Evolutionary conservation across 2,113 vertebrate species (phyloP).

Genomic region (Tor tambroides): DNA sequence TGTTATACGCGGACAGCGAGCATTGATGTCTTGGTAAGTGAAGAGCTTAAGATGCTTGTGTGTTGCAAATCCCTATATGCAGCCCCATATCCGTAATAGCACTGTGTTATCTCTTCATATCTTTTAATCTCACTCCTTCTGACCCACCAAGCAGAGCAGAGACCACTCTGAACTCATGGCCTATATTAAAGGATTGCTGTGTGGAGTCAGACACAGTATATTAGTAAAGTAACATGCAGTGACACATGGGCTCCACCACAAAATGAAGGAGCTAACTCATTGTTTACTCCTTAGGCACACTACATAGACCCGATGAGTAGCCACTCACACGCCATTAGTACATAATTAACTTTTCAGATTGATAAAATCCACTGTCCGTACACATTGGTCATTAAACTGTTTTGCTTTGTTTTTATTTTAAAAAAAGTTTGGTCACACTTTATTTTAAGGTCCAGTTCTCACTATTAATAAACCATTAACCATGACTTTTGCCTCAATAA

Average conservation of each 20-base stretch:
- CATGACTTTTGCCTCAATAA: too few species aligned
- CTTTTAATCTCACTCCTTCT: slow-evolving; percentile 42
- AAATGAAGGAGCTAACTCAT: background rate
- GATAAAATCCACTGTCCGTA: background rate
- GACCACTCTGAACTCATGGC: slow-evolving; percentile 5
- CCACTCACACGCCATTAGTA: background rate
- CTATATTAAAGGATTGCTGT: slow-evolving; percentile 16
- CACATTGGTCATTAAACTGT: background rate
- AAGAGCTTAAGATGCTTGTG: slow-evolving; percentile 57
- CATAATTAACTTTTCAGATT: background rate
- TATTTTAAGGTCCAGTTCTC: too few species aligned
- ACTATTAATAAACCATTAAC: too few species aligned
- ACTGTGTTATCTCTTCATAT: slow-evolving; percentile 55
- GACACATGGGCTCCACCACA: background rate
- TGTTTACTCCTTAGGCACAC: background rate
- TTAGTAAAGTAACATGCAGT: background rate
- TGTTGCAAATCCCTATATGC: slow-evolving; percentile 63
- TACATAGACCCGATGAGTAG: background rate
- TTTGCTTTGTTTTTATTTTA: background rate
- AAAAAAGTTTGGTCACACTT: too few species aligned
- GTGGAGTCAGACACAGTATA: slow-evolving; percentile 27
- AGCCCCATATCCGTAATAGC: slow-evolving; percentile 62
- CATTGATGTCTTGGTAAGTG: slow-evolving; percentile 63
- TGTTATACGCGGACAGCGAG: slow-evolving; percentile 64
- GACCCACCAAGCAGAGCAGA: slow-evolving; percentile 28